phyloP scores from a whole-genome alignment of 2,113 vertebrate genomes.

The Notarius lentiginosus region DNA sequence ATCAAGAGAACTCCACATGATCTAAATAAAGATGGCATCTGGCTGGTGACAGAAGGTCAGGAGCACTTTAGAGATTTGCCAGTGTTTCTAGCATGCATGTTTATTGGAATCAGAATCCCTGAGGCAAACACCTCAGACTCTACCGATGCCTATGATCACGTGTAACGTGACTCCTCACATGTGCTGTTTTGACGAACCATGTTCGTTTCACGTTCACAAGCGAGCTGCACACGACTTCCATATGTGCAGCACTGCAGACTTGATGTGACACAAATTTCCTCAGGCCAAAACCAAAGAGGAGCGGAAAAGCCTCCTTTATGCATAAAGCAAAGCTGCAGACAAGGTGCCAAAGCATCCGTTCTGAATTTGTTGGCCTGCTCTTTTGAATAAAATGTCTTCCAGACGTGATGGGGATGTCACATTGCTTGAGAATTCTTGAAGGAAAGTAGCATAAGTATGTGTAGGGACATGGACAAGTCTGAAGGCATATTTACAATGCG shows the following conservation, averaged over 20 bases:
- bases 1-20: not conserved
- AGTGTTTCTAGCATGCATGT: not conserved
- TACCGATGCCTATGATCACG: not conserved
- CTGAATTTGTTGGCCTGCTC: constrained; percentile 52
- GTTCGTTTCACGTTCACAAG: constrained; percentile 27
- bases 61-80: not conserved
- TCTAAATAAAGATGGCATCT: constrained; percentile 4
- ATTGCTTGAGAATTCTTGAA: constrained; percentile 45
- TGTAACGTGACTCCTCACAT: not conserved
- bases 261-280: constrained; percentile 28
- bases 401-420: constrained; percentile 56
- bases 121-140: not conserved
- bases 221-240: constrained; percentile 8
- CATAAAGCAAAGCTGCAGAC: constrained; percentile 52
- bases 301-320: constrained; percentile 60
- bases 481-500: not conserved
- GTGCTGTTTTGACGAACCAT: constrained; percentile 18
- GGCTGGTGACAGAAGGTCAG: constrained; percentile 12
- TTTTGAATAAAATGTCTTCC: constrained; percentile 60
- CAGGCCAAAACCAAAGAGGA: constrained; percentile 22
- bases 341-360: constrained; percentile 58
- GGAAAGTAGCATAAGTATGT: not conserved
- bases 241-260: not conserved
- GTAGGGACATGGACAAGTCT: not conserved
- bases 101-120: not conserved